A percentile compares a stretch with the other conserved stretches of the same genome.
phyloP scores from a whole-genome alignment of 2,113 vertebrate species.

The Raja brachyura region DNA sequence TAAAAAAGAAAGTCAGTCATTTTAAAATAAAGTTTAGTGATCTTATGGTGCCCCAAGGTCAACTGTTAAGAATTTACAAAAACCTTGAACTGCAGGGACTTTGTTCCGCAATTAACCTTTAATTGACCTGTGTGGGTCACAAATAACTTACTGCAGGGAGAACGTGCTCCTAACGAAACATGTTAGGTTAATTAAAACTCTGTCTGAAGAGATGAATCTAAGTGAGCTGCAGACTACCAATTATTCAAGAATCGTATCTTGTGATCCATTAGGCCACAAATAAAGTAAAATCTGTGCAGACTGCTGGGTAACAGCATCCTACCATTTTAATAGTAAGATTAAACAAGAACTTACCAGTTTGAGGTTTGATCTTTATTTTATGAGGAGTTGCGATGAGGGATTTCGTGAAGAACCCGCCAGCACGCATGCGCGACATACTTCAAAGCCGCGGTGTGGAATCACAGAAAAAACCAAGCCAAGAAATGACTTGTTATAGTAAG shows the following conservation, averaged over 20 bases:
- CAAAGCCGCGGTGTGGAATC: no score
- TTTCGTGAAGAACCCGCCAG: no score
- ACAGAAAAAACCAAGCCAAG: no score
- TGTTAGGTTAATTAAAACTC: background rate
- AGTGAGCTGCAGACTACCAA: background rate
- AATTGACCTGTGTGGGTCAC: background rate
- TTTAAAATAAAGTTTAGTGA: background rate
- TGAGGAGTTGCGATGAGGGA: no score
- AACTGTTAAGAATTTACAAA: background rate
- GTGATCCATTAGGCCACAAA: background rate
- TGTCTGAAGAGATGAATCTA: background rate
- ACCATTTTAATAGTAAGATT: no score
- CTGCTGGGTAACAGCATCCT: background rate
- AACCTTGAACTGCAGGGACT: background rate
- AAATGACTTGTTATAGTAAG: no score
- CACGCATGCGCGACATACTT: no score
- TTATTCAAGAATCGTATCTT: background rate
- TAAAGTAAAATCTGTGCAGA: background rate
- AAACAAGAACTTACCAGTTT: no score
- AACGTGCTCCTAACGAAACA: background rate
- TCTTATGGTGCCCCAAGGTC: background rate
- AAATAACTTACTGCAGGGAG: background rate
- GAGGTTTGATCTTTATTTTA: no score
- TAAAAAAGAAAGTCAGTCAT: background rate
- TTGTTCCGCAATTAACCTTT: background rate